Evolutionary conservation across 2,113 vertebrate species (phyloP).

Genomic region (Melospiza melodia): DNA sequence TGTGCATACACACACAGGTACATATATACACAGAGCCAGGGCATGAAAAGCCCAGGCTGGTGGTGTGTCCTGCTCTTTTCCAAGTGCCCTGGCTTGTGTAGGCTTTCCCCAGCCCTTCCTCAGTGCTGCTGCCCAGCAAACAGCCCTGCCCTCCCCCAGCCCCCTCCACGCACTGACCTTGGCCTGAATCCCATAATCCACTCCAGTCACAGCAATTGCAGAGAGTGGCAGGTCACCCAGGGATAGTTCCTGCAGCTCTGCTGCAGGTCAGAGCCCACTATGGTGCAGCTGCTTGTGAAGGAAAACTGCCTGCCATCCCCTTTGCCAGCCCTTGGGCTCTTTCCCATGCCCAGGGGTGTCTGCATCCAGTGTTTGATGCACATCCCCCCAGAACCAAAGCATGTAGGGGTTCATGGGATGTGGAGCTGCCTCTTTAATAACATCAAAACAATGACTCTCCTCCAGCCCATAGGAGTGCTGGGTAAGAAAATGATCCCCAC

Average conservation of each 20-base stretch:
- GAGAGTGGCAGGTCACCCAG: not conserved
- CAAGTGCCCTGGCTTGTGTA: rapidly evolving
- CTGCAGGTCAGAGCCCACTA: not conserved
- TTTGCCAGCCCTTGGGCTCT: not conserved
- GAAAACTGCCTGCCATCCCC: not conserved
- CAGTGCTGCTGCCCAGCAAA: not conserved
- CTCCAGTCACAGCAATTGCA: not conserved
- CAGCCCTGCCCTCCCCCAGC: not conserved
- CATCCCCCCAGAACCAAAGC: not conserved
- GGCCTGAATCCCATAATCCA: slow-evolving; percentile 43
- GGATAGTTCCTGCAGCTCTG: not conserved
- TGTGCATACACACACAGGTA: no score
- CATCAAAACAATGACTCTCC: not conserved
- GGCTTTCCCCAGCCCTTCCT: not conserved
- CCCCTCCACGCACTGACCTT: not conserved
- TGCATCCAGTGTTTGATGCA: not conserved
- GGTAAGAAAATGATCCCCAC: not conserved
- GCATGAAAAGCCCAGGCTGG: no score
- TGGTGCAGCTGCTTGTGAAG: not conserved
- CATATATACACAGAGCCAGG: not conserved
- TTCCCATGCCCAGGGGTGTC: not conserved
- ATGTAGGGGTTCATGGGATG: no score
- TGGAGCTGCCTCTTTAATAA: not conserved
- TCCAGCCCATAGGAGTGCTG: not conserved
- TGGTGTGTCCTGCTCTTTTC: not conserved